Evolutionary conservation across 92 coral and sea anemone species (phyloP), one percentile per base, ranked within the genome.

Genomic region (Parazoanthus darwini): DNA sequence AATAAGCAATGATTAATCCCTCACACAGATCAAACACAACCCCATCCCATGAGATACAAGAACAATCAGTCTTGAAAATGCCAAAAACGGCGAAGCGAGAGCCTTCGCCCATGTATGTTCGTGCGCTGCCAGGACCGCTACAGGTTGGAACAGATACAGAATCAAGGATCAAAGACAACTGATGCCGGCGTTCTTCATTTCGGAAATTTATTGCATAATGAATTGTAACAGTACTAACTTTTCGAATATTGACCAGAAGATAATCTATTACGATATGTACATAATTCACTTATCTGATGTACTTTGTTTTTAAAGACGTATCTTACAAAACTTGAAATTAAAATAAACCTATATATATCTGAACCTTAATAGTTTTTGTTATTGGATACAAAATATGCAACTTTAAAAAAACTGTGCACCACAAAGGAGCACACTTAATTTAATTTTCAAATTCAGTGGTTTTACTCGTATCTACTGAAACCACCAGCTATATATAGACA

Each of bases 351-450:
- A 79, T 48, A 79, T 48, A 79, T 29, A 0, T 14, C 23, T 46
- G 63, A 14, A 79, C 25, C 67, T 79, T 79, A 79, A 79, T 46
- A 75, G 51, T 48, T 48, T 23, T 46, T 46, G 26, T 50, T 9
- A 16, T 79, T 48, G 18, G 59, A 79, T 79, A 79, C 82, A 79
- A 79, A 79, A 79, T 29, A 79, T 79, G 82, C 38, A 48, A 79
- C 11, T 79, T 54, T 54, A 54, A 78, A 79, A 78, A 79, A 48
- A 79, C 58, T 35, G 79, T 78, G 66, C 63, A 22, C 63, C 20
- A 51, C 63, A 79, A 48, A 79, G 63, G 42, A 79, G 82, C 25
- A 23, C 37, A n/a, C 18, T 79, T 73, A 73, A 72, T n/a, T 44
- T 78, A 56, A 79, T 26, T 46, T 51, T 10, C 38, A 79, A 79